phyloP scores from a whole-genome alignment of 2,113 vertebrate species.

The Laticauda laticaudata region DNA sequence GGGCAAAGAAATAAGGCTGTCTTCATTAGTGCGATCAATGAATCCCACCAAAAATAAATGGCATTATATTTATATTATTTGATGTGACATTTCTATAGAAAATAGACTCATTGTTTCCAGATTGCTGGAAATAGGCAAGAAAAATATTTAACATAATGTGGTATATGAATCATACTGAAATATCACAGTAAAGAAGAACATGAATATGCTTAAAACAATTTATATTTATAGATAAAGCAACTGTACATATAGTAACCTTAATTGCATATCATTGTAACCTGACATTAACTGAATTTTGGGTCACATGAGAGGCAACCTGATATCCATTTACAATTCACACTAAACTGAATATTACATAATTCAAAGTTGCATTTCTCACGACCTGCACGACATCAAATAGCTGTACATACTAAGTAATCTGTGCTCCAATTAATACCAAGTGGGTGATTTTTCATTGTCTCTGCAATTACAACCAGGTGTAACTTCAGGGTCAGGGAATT shows the following conservation, averaged over 20 bases:
- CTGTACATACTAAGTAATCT: not conserved
- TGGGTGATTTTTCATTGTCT: not conserved
- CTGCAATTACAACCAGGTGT: not conserved
- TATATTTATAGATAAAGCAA: not conserved
- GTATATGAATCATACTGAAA: not conserved
- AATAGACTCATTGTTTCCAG: not conserved
- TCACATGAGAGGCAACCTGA: not conserved
- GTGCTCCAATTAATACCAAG: not conserved
- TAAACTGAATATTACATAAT: not conserved
- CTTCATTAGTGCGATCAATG: not conserved
- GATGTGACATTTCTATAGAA: not conserved
- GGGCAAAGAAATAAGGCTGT: not conserved
- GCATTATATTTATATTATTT: not conserved
- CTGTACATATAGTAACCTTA: not conserved
- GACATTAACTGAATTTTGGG: not conserved
- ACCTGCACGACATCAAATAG: too few species aligned
- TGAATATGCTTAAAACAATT: not conserved
- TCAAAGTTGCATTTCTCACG: not conserved
- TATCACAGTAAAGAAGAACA: not conserved
- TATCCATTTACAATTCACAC: not conserved
- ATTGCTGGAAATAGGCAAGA: not conserved
- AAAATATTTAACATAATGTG: not conserved
- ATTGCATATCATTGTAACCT: not conserved
- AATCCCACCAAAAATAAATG: not conserved
- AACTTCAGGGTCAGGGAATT: not conserved